These are phyloP conservation scores for Loxodonta africana DNA, from an alignment of 2,113 vertebrate genomes.

Conservation along the genomic window DNA sequence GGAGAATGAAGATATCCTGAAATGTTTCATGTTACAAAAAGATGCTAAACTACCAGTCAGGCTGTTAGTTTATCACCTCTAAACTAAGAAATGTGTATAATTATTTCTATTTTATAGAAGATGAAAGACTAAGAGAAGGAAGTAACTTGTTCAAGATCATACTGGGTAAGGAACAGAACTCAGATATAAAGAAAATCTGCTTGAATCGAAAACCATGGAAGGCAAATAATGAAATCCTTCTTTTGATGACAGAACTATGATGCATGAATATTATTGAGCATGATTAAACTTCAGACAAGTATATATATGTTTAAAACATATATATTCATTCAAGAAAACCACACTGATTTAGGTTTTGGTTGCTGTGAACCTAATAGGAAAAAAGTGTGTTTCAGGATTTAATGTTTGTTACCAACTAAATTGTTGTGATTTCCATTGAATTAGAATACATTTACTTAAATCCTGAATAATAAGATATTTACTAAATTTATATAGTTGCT, in stretches of 20 bases:
- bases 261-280: not conserved
- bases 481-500: conserved; percentile 51
- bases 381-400: not conserved
- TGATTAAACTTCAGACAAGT: conserved; percentile 17
- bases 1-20: not conserved
- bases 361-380: not conserved
- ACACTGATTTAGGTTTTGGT: conserved; percentile 2
- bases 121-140: not conserved
- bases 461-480: conserved; percentile 39
- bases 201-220: not conserved
- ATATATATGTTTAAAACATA: not conserved
- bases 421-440: conserved; percentile 10
- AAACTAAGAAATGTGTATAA: not conserved
- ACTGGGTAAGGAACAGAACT: not conserved
- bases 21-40: not conserved
- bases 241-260: not conserved
- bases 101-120: not conserved
- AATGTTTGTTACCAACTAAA: conserved; percentile 13
- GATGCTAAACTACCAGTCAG: not conserved
- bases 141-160: not conserved
- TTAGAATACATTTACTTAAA: not conserved
- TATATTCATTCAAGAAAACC: not conserved
- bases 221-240: not conserved
- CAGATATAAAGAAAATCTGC: not conserved
- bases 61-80: not conserved